A percentile compares a stretch with the other conserved stretches of the same genome.
Conservation (phyloP, 2,797 vertebrate species). For the Cottoperca gobio region DNA sequence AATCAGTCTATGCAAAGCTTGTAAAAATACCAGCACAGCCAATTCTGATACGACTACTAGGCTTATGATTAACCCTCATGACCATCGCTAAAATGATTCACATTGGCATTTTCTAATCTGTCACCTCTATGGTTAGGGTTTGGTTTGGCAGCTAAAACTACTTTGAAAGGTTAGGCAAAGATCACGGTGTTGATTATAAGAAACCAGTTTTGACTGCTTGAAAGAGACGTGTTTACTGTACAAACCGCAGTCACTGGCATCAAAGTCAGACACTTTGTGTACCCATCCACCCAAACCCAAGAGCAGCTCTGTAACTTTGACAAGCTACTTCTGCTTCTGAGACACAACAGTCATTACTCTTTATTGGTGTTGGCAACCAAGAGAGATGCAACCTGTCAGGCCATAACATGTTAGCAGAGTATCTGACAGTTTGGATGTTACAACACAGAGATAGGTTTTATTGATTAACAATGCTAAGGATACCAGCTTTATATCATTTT, state of each 20-base stretch:
- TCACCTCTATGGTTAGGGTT: conserved; percentile 16
- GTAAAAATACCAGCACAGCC: neutral
- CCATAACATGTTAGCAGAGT: neutral
- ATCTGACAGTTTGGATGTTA: neutral
- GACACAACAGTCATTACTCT: neutral
- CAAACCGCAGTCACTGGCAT: conserved; percentile 17
- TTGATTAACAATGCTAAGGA: neutral
- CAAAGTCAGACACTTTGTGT: neutral
- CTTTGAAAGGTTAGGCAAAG: conserved; percentile 10
- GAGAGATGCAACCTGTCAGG: neutral
- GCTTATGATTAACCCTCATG: neutral
- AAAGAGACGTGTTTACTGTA: conserved; percentile 9
- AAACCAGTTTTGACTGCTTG: conserved; percentile 15
- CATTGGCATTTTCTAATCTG: neutral
- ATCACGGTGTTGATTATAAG: conserved; percentile 15
- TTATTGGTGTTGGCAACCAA: neutral
- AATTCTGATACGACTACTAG: neutral
- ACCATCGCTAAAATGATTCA: neutral
- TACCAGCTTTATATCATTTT: neutral
- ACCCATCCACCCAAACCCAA: neutral
- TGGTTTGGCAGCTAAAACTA: conserved; percentile 12
- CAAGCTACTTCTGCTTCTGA: neutral
- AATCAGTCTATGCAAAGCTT: neutral
- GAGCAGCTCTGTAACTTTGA: neutral
- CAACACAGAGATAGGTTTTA: neutral